Evolutionary conservation across 2,113 vertebrate species (phyloP).

Genomic region (Haplotaxodon microlepis): DNA sequence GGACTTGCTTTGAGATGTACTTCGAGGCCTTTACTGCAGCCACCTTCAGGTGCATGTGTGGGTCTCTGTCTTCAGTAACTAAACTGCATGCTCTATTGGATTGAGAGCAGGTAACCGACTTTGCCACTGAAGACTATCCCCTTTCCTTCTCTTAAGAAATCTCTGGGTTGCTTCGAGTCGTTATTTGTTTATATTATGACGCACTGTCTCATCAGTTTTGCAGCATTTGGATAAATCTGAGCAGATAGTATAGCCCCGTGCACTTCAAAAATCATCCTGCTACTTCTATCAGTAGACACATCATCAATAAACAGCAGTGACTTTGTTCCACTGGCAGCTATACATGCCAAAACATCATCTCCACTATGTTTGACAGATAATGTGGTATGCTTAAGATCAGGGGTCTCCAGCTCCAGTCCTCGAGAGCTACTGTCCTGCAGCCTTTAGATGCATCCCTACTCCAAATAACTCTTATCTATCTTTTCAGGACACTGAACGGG

Average conservation of each 20-base stretch:
- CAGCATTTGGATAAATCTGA: background rate
- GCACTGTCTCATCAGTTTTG: background rate
- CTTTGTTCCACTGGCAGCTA: background rate
- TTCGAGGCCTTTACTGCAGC: background rate
- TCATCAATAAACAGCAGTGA: background rate
- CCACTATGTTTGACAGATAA: background rate
- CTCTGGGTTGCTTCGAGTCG: rapidly evolving
- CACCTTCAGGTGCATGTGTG: background rate
- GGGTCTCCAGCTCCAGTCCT: background rate
- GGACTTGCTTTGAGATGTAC: background rate
- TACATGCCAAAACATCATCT: background rate
- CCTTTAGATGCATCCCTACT: background rate
- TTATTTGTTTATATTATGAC: background rate
- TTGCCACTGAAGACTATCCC: background rate
- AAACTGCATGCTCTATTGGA: background rate
- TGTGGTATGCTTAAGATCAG: background rate
- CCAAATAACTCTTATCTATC: background rate
- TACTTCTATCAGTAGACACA: background rate
- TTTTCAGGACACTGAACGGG: slow-evolving; percentile 63
- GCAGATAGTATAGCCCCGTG: background rate
- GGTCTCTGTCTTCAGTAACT: background rate
- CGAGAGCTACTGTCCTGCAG: background rate
- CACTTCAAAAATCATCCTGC: background rate
- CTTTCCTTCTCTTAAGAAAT: background rate
- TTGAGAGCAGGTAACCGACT: background rate